A percentile compares a stretch with the other conserved stretches of the same genome.
These are phyloP conservation scores for Tragelaphus strepsiceros DNA, from an alignment of 2,113 vertebrate species.

Conservation along the genomic window DNA sequence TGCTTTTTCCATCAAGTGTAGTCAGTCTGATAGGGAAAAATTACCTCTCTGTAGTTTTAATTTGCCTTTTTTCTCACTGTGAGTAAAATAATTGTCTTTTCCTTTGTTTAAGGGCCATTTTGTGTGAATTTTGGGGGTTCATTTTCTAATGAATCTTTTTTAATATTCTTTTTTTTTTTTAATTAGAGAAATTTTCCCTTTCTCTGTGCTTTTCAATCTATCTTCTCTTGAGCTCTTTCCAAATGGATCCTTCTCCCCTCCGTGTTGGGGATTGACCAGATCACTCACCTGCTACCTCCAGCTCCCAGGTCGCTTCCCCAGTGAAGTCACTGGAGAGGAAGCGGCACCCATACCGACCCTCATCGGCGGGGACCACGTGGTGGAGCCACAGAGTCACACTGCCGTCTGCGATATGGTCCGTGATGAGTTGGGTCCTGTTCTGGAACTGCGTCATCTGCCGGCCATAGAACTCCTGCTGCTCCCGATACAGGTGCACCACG, in stretches of 20 bases:
- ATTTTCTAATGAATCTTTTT: neutral
- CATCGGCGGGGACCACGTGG: neutral
- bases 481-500: constrained; percentile 58
- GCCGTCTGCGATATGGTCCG: neutral
- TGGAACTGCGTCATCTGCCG: constrained; percentile 53
- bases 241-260: neutral
- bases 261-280: accelerated
- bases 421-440: constrained; percentile 56
- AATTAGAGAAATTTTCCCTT: neutral
- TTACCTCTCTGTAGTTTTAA: neutral
- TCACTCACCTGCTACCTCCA: constrained; percentile 69
- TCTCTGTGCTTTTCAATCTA: neutral
- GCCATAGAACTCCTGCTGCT: neutral
- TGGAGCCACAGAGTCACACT: constrained; percentile 36
- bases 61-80: neutral
- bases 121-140: neutral
- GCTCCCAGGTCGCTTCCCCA: constrained; percentile 41
- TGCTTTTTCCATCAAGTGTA: neutral
- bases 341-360: constrained; percentile 63
- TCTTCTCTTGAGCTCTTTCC: neutral
- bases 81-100: neutral
- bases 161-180: neutral
- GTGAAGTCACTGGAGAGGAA: constrained; percentile 33
- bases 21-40: neutral
- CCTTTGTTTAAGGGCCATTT: neutral